Percentiles rank a stretch among this genome's conserved stretches.
Conservation (phyloP, 2,888 invertebrate species). For the Macaria notata region DNA sequence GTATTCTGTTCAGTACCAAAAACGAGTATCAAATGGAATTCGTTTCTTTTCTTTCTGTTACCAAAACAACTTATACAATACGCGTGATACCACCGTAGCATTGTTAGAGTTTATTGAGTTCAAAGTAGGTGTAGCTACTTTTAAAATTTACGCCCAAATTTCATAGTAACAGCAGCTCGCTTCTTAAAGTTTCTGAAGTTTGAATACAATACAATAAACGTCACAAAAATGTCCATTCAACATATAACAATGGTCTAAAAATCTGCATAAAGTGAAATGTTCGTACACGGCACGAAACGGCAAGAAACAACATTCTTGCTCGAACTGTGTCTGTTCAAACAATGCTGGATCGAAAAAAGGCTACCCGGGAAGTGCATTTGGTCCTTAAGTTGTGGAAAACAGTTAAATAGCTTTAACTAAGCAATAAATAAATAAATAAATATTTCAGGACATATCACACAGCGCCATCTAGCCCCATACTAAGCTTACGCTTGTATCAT, state of each 20-base stretch:
- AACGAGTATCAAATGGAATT: too few species aligned
- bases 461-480: too few species aligned
- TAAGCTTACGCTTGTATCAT: too few species aligned
- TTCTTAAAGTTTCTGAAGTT: background rate
- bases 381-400: slow-evolving; percentile 10
- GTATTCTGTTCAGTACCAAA: too few species aligned
- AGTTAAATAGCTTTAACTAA: slow-evolving; percentile 9
- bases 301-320: slow-evolving; percentile 23
- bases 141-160: background rate
- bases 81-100: too few species aligned
- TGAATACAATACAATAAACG: background rate
- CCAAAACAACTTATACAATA: too few species aligned
- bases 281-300: slow-evolving; percentile 18
- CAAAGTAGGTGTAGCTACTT: background rate
- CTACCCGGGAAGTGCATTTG: slow-evolving; percentile 37
- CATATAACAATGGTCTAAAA: slow-evolving; percentile 6
- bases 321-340: slow-evolving; percentile 27
- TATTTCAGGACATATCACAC: too few species aligned
- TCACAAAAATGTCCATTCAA: background rate
- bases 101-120: too few species aligned
- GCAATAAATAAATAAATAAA: too few species aligned
- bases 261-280: slow-evolving; percentile 17
- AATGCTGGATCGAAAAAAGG: slow-evolving; percentile 29
- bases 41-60: too few species aligned
- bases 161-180: background rate